A percentile compares a stretch with the other conserved stretches of the same genome.
These are phyloP conservation scores for Noctua janthe DNA, from an alignment of 2,888 invertebrate species.

Conservation along the genomic window DNA sequence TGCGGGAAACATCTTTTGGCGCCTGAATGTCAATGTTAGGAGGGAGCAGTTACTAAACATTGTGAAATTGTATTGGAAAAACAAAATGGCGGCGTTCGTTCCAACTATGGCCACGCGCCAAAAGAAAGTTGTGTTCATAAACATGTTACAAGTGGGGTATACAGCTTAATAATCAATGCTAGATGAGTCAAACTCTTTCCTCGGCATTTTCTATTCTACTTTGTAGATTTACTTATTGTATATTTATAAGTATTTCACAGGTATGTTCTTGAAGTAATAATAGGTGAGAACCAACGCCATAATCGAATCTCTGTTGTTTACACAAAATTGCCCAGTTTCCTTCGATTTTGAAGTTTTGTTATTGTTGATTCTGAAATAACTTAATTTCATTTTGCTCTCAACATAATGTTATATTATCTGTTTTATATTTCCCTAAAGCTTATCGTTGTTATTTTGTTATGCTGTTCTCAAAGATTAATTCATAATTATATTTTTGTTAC, in stretches of 20 bases:
- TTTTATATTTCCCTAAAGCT: not conserved
- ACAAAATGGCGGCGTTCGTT: not conserved
- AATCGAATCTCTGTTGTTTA: not conserved
- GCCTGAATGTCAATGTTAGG: not conserved
- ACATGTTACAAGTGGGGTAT: not conserved
- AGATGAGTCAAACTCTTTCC: conserved; percentile 47
- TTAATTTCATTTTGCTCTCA: conserved; percentile 3
- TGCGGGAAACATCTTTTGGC: not conserved
- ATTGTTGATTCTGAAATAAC: conserved; percentile 25
- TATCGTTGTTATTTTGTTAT: conserved; percentile 7
- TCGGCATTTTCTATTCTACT: conserved; percentile 26
- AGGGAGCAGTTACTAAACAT: not conserved
- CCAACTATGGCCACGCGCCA: not conserved
- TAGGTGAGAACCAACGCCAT: not conserved
- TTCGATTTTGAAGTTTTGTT: conserved; percentile 30
- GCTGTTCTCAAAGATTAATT: conserved; percentile 1
- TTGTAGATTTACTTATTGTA: conserved; percentile 32
- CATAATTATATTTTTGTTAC: conserved; percentile 35
- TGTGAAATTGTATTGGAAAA: not conserved
- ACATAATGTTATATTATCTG: not conserved
- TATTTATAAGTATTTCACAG: conserved; percentile 39
- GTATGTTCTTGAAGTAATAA: not conserved
- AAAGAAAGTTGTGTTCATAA: not conserved
- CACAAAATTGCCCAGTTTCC: not conserved
- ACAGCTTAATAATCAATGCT: conserved; percentile 21